Evolutionary conservation across 37 sponge, comb jelly and placozoan genomes (phyloP).

Genomic region (Geodia barretti): DNA sequence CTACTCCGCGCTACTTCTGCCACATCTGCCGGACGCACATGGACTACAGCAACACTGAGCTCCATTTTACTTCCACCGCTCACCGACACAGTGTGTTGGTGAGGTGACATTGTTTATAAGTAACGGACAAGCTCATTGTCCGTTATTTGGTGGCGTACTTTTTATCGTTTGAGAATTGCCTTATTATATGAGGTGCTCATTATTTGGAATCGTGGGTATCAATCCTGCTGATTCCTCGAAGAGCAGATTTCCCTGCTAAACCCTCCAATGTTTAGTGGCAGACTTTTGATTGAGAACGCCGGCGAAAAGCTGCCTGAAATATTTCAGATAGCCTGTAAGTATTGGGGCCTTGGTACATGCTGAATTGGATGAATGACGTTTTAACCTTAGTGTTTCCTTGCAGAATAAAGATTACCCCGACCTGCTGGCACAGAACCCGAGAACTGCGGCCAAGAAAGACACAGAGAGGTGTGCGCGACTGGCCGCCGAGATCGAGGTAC

Average conservation of each 20-base stretch:
- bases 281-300: too few relatives aligned
- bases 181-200: too few relatives aligned
- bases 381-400: not conserved
- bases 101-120: constrained; percentile 19
- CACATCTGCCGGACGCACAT: constrained; percentile 10
- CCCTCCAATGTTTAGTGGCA: too few relatives aligned
- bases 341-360: too few relatives aligned
- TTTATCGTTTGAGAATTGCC: too few relatives aligned
- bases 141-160: too few relatives aligned
- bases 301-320: too few relatives aligned
- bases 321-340: too few relatives aligned
- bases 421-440: not conserved
- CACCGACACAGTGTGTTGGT: constrained; percentile 54
- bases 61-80: constrained; percentile 37
- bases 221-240: too few relatives aligned
- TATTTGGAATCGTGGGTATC: too few relatives aligned
- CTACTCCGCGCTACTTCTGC: constrained; percentile 27
- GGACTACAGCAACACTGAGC: constrained; percentile 12
- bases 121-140: too few relatives aligned
- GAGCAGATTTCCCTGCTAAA: too few relatives aligned
- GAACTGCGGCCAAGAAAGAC: not conserved
- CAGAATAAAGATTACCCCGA: constrained; percentile 42
- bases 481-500: constrained; percentile 15
- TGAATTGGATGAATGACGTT: not conserved
- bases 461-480: not conserved